Evolutionary conservation across 2,888 invertebrate genomes (phyloP).

Genomic region (Dusona sp.): DNA sequence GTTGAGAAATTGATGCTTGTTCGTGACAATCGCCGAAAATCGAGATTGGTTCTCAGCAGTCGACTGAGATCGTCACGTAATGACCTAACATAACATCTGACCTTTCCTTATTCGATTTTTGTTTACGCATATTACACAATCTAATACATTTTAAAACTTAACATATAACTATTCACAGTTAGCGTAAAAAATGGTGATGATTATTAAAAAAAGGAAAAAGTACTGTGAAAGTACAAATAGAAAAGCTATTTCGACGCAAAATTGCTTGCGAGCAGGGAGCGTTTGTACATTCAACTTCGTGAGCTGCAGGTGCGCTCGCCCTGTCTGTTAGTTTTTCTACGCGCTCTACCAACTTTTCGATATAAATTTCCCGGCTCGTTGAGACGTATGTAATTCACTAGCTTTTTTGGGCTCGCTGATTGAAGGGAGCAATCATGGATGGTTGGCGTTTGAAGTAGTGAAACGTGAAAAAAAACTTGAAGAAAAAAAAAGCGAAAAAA

Average conservation of each 20-base stretch:
- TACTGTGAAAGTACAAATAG: background rate
- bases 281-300: constrained; percentile 27
- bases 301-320: constrained; percentile 29
- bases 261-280: background rate
- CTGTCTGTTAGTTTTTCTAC: constrained; percentile 26
- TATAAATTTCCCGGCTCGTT: constrained; percentile 69
- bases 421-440: constrained; percentile 62
- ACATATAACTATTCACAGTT: background rate
- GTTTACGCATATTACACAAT: background rate
- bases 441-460: constrained; percentile 52
- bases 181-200: background rate
- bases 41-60: too few species aligned
- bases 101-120: too few species aligned
- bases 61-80: too few species aligned
- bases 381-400: constrained; percentile 69
- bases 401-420: constrained; percentile 66
- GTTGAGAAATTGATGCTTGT: too few species aligned
- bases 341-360: constrained; percentile 60
- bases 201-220: background rate
- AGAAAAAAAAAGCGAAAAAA: constrained; percentile 44
- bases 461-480: constrained; percentile 49
- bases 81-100: too few species aligned
- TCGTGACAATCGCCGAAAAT: too few species aligned
- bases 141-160: background rate
- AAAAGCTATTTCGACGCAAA: constrained; percentile 2